Conservation (phyloP, 1,140 invertebrate genomes). For the Eulimnadia texana region DNA sequence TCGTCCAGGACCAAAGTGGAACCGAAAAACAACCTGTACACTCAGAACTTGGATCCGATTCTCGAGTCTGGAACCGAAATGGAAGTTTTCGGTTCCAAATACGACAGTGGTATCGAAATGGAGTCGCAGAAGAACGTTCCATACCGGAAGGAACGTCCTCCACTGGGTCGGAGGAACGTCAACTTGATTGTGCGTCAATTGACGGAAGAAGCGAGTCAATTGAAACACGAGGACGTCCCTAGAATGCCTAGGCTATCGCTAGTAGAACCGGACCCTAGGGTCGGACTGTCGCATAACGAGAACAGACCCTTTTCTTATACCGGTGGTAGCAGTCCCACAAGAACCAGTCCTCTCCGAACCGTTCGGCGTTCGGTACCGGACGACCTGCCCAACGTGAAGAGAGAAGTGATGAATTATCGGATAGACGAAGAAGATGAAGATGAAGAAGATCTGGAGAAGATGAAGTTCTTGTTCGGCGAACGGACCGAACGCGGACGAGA, state of each 20-base stretch:
- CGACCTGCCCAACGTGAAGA: too few species aligned
- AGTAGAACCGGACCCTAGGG: constrained; percentile 35
- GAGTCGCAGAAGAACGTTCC: neutral
- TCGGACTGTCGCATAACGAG: constrained; percentile 45
- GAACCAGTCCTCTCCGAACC: neutral
- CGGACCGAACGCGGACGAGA: constrained; percentile 4
- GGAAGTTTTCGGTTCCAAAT: constrained; percentile 6
- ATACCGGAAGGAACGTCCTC: constrained; percentile 39
- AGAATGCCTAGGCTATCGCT: constrained; percentile 37
- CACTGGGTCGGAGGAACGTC: constrained; percentile 45
- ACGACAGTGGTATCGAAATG: constrained; percentile 13
- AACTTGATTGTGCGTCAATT: constrained; percentile 45
- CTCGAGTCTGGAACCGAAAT: constrained; percentile 5
- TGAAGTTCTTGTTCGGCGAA: constrained; percentile 30
- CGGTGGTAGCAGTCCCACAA: constrained; percentile 11
- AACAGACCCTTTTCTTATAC: constrained; percentile 62
- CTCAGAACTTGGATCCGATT: neutral
- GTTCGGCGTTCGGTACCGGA: too few species aligned
- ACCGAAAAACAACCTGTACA: constrained; percentile 31
- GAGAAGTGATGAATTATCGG: too few species aligned
- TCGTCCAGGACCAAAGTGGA: constrained; percentile 23
- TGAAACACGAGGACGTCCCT: constrained; percentile 24
- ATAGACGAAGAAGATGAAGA: constrained; percentile 42
- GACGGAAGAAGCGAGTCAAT: constrained; percentile 32
- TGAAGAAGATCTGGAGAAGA: constrained; percentile 22